Percentiles rank a stretch among this genome's conserved stretches.
Evolutionary conservation across 2,888 invertebrate genomes (phyloP).

Genomic region (Augiades crinisus): DNA sequence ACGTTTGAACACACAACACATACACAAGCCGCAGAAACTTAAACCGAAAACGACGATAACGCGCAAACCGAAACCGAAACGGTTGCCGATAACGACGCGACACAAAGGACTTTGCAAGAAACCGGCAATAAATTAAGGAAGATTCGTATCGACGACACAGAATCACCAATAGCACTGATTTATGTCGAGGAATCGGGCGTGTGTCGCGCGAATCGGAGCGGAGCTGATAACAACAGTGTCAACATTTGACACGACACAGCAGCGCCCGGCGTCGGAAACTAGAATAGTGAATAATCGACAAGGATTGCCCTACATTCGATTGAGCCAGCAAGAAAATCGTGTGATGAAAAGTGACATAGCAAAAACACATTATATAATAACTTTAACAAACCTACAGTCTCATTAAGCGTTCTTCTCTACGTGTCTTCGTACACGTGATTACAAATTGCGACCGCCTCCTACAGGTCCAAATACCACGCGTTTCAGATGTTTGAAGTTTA

Average conservation of each 20-base stretch:
- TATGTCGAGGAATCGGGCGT: constrained; percentile 13
- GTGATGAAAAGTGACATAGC: too few relatives aligned
- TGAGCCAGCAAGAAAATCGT: not conserved
- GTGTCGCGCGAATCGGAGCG: constrained; percentile 9
- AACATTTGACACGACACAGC: not conserved
- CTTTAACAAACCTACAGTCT: too few relatives aligned
- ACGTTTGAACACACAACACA: constrained; percentile 4
- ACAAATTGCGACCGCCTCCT: too few relatives aligned
- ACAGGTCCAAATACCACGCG: too few relatives aligned
- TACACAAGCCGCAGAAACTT: not conserved
- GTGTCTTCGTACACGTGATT: too few relatives aligned
- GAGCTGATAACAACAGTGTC: constrained; percentile 14
- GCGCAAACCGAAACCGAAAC: constrained; percentile 6
- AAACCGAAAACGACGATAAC: constrained; percentile 4
- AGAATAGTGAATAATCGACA: not conserved
- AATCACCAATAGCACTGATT: constrained; percentile 19
- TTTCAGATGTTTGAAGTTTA: too few relatives aligned
- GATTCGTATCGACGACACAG: constrained; percentile 13
- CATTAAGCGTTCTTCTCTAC: too few relatives aligned
- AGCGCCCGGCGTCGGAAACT: not conserved
- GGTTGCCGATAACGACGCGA: constrained; percentile 5
- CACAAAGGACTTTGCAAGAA: not conserved
- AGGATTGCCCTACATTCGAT: not conserved
- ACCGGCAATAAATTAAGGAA: constrained; percentile 9
- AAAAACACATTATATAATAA: too few relatives aligned